Evolutionary conservation across 2,888 invertebrate species (phyloP).

Genomic region (Apeira syringaria): DNA sequence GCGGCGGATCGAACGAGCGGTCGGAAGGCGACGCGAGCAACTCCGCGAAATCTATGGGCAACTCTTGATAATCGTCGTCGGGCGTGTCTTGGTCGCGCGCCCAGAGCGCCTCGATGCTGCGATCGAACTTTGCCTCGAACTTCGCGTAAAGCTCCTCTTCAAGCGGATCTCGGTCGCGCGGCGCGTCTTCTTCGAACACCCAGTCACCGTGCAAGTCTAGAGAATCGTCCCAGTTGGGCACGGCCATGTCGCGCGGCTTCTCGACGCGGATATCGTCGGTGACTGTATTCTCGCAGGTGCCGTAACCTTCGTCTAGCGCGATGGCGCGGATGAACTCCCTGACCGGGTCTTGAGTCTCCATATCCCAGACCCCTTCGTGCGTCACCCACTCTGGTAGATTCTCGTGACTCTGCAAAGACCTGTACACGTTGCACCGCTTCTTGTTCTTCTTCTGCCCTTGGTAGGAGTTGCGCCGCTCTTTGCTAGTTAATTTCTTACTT

Average conservation of each 20-base stretch:
- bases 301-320: conserved; percentile 78
- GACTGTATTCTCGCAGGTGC: conserved; percentile 77
- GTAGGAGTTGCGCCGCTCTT: conserved; percentile 72
- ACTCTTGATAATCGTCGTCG: conserved; percentile 83
- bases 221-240: conserved; percentile 67
- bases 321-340: conserved; percentile 75
- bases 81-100: conserved; percentile 77
- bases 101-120: conserved; percentile 88
- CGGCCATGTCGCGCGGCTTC: conserved; percentile 40
- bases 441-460: conserved; percentile 66
- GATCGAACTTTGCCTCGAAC: conserved; percentile 87
- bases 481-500: conserved; percentile 64
- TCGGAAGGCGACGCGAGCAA: conserved; percentile 84
- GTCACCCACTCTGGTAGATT: conserved; percentile 83
- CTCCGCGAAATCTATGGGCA: conserved; percentile 85
- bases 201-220: conserved; percentile 60
- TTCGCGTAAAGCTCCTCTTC: conserved; percentile 83
- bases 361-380: conserved; percentile 78
- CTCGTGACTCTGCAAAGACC: conserved; percentile 66
- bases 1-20: conserved; percentile 68
- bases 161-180: conserved; percentile 56
- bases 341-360: conserved; percentile 75
- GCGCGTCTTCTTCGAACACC: conserved; percentile 59
- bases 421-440: conserved; percentile 68
- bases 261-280: conserved; percentile 45